Evolutionary conservation across 2,888 invertebrate species (phyloP).

Genomic region (Chloroclysta siterata): DNA sequence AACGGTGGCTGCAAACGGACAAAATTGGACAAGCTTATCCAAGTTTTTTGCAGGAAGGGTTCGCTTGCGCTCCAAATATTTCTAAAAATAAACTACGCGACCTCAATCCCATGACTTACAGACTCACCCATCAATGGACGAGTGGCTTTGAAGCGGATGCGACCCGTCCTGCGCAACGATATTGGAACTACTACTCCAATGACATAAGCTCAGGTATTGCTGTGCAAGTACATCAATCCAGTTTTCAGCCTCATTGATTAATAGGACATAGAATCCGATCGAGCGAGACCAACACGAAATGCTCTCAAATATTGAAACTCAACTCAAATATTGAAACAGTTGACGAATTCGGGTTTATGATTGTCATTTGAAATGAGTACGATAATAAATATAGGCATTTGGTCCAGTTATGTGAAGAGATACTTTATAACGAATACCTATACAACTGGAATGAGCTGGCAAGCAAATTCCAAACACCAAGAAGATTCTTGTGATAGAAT

Average conservation of each 20-base stretch:
- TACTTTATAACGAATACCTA: neutral
- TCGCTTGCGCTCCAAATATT: slow-evolving; percentile 43
- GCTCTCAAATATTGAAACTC: slow-evolving; percentile 20
- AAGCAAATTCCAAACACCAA: too few relatives aligned
- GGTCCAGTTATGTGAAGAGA: neutral
- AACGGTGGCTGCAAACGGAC: neutral
- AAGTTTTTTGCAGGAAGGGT: slow-evolving; percentile 2
- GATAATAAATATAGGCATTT: slow-evolving; percentile 4
- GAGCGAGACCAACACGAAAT: slow-evolving; percentile 50
- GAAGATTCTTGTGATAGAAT: too few relatives aligned
- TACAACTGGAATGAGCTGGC: too few relatives aligned
- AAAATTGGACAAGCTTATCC: neutral
- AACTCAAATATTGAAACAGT: slow-evolving; percentile 18
- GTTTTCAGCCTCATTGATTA: slow-evolving; percentile 63
- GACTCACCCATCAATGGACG: slow-evolving; percentile 69
- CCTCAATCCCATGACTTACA: slow-evolving; percentile 47
- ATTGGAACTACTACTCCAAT: slow-evolving; percentile 55
- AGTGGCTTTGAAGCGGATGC: slow-evolving; percentile 58
- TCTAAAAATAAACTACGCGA: slow-evolving; percentile 45
- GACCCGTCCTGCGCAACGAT: slow-evolving; percentile 53
- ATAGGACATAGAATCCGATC: slow-evolving; percentile 68
- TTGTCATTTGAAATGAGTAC: slow-evolving; percentile 9
- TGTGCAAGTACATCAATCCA: slow-evolving; percentile 47
- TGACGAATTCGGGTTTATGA: slow-evolving; percentile 18
- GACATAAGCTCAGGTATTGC: slow-evolving; percentile 52